These are phyloP conservation scores for Meloe dianella DNA, from an alignment of 2,888 invertebrate genomes.

Conservation along the genomic window DNA sequence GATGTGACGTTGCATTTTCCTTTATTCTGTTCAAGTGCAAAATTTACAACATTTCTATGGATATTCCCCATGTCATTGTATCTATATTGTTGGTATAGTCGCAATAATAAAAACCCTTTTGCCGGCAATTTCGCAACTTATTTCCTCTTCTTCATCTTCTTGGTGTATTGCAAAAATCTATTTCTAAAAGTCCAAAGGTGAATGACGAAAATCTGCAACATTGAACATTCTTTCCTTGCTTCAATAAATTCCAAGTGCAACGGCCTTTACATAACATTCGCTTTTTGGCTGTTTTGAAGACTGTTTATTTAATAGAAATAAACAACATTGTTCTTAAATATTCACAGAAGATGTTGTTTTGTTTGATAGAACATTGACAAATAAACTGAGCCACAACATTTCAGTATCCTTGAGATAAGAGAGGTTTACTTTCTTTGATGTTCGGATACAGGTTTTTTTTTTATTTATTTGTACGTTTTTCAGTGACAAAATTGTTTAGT, in stretches of 20 bases:
- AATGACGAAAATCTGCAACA: conserved; percentile 4
- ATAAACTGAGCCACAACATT: too few relatives aligned
- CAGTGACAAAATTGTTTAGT: background rate
- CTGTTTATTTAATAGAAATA: conserved; percentile 18
- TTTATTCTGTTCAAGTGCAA: background rate
- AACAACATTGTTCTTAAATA: background rate
- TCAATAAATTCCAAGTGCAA: conserved; percentile 27
- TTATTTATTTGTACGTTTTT: background rate
- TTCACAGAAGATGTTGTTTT: background rate
- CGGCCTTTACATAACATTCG: conserved; percentile 23
- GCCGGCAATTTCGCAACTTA: conserved; percentile 2
- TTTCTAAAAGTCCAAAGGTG: background rate
- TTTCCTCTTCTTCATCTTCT: background rate
- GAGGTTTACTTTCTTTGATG: background rate
- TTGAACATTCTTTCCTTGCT: conserved; percentile 13
- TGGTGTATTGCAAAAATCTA: background rate
- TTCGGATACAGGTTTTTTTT: background rate
- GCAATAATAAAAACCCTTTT: background rate
- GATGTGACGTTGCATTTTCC: conserved; percentile 4
- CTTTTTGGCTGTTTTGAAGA: conserved; percentile 21
- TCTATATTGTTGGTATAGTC: background rate
- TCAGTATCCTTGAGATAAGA: background rate
- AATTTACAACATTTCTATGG: conserved; percentile 12
- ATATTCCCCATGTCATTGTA: conserved; percentile 1
- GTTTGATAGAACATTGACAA: too few relatives aligned